Base-by-base conservation (phyloP, 2,113 vertebrate genomes). In the Caranx melampygus region DNA sequence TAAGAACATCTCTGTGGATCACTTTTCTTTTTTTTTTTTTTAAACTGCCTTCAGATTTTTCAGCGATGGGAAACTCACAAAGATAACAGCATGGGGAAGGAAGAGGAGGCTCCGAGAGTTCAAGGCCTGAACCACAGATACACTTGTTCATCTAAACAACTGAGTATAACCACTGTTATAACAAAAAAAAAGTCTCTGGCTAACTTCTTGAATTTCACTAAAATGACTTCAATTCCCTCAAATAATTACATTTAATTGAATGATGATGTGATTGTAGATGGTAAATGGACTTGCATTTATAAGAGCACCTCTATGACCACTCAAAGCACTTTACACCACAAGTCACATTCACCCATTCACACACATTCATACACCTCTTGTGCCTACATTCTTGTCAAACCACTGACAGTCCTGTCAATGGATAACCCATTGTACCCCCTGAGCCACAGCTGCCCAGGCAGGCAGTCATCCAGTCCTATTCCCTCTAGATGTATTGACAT, bases 1-100 rank as follows among this genome's bases (percentile, higher is more conserved):
- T 37, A 63, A 40, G 37, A 79, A 80, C 72, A 78, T 79, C 72
- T 82, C 44, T 63, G 47, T 26, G 15, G 51, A 55, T 66, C 21
- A 5, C 0, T 16, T 54, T 61, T 58, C 66, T 79, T 75, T 72
- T 4, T 26, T 26, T 26, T 26, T 26, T 26, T 26, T 26, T 26
- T 26, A 26, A 26, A 61, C 52, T 58, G 16, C 58, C 16, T 5
- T 75, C 37, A 40, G 44, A 10, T 35, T 40, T 15, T 13, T 16
- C 71, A 59, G 26, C 35, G 66, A 59, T 54, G 77, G 10, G 57
- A 60, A 86, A 75, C 57, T 44, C 2, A 5, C 57, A 3, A 35
- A 14, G 44, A 65, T 33, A 45, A 65, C 63, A 65, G 21, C 8
- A 33, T 5, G 14, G n/a, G 42, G 40, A 31, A n/a, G 16, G 31